Evolutionary conservation across 1,140 invertebrate genomes (phyloP).

Genomic region (Carposina sasakii): DNA sequence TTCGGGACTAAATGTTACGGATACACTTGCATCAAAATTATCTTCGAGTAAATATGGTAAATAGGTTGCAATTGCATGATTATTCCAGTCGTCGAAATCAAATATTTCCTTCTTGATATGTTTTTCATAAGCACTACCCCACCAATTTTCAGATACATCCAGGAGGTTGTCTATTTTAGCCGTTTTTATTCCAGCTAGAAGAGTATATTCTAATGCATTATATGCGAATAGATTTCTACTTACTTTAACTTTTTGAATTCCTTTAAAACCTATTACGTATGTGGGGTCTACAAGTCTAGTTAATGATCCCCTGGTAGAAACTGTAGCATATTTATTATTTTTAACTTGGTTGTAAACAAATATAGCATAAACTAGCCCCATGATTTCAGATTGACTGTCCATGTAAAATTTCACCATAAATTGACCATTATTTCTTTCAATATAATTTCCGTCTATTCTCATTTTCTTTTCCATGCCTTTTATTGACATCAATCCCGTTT

Average conservation of each 20-base stretch:
- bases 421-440: conserved; percentile 87
- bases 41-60: conserved; percentile 89
- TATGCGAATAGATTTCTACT: conserved; percentile 92
- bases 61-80: conserved; percentile 93
- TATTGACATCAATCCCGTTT: conserved; percentile 86
- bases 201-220: conserved; percentile 92
- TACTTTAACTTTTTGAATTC: conserved; percentile 94
- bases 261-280: conserved; percentile 92
- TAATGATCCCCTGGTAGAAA: conserved; percentile 57
- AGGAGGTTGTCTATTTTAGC: conserved; percentile 90
- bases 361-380: conserved; percentile 86
- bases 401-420: conserved; percentile 92
- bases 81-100: conserved; percentile 99
- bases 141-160: conserved; percentile 96
- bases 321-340: conserved; percentile 75
- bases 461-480: conserved; percentile 98
- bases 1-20: conserved; percentile 75
- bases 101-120: conserved; percentile 92
- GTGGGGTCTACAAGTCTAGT: conserved; percentile 76
- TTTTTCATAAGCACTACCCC: conserved; percentile 85
- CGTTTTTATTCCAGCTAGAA: conserved; percentile 93
- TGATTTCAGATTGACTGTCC: conserved; percentile 94
- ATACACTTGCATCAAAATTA: conserved; percentile 83
- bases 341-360: conserved; percentile 87
- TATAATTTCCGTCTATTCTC: conserved; percentile 83